These are phyloP conservation scores for Chauna torquata DNA, from an alignment of 2,113 vertebrate species.

Conservation along the genomic window DNA sequence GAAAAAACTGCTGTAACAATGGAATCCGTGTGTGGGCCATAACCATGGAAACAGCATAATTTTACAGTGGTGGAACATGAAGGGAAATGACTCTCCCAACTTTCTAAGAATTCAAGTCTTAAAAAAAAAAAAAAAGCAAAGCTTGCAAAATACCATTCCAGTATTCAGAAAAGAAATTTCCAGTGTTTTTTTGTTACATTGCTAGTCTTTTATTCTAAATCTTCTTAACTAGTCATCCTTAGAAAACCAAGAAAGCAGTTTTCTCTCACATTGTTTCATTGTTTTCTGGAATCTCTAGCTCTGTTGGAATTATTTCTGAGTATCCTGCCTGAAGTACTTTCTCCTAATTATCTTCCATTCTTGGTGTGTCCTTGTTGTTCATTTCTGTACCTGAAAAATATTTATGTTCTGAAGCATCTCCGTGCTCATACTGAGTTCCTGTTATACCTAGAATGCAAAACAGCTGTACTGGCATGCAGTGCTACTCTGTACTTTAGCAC, in stretches of 20 bases:
- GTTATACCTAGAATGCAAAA: background rate
- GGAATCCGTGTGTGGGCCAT: conserved; percentile 40
- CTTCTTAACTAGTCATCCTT: rapidly evolving
- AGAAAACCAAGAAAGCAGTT: background rate
- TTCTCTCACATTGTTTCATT: background rate
- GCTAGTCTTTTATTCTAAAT: background rate
- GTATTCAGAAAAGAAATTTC: background rate
- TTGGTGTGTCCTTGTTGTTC: background rate
- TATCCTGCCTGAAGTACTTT: background rate
- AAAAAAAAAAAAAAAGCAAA: background rate
- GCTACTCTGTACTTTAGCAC: background rate
- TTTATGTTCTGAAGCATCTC: background rate
- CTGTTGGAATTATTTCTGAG: background rate
- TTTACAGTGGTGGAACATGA: background rate
- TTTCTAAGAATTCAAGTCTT: conserved; percentile 19
- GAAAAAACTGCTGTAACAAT: conserved; percentile 18
- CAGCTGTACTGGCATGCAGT: background rate
- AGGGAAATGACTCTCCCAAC: conserved; percentile 11
- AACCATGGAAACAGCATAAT: conserved; percentile 29
- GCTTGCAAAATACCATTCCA: background rate
- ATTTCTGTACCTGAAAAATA: background rate
- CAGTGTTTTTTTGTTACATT: rapidly evolving
- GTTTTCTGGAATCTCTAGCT: background rate
- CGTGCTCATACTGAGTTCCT: background rate
- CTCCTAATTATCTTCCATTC: background rate